A percentile compares a stretch with the other conserved stretches of the same genome.
phyloP scores from a whole-genome alignment of 2,113 vertebrate genomes.

The Ctenodactylus gundi region DNA sequence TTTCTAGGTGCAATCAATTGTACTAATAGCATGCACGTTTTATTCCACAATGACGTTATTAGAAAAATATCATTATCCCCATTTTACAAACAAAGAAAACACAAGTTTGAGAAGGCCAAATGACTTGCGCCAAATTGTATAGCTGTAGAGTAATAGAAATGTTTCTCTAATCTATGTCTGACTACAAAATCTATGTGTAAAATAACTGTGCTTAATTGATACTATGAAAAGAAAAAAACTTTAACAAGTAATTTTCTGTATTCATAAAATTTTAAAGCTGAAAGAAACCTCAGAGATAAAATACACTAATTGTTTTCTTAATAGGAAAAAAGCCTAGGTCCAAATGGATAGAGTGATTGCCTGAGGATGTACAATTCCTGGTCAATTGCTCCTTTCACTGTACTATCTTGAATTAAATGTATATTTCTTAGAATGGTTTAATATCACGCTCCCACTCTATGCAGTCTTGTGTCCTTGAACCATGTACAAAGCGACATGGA shows the following conservation, averaged over 20 bases:
- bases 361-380: not conserved
- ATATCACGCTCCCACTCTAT: not conserved
- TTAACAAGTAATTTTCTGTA: not conserved
- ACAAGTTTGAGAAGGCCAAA: not conserved
- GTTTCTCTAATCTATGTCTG: not conserved
- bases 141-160: not conserved
- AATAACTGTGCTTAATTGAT: not conserved
- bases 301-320: not conserved
- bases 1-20: not conserved
- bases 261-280: not conserved
- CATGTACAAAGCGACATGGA: not conserved
- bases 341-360: not conserved
- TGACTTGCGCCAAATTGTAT: not conserved
- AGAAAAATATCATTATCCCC: not conserved
- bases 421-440: not conserved
- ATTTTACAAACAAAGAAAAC: slow-evolving; percentile 32
- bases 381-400: not conserved
- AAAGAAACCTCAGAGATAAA: not conserved
- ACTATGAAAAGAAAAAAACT: not conserved
- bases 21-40: not conserved
- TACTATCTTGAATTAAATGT: not conserved
- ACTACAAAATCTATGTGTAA: not conserved
- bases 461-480: not conserved
- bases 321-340: not conserved
- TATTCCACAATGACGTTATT: not conserved